Evolutionary conservation across 2,113 vertebrate genomes (phyloP).

Genomic region (Tenrec ecaudatus): DNA sequence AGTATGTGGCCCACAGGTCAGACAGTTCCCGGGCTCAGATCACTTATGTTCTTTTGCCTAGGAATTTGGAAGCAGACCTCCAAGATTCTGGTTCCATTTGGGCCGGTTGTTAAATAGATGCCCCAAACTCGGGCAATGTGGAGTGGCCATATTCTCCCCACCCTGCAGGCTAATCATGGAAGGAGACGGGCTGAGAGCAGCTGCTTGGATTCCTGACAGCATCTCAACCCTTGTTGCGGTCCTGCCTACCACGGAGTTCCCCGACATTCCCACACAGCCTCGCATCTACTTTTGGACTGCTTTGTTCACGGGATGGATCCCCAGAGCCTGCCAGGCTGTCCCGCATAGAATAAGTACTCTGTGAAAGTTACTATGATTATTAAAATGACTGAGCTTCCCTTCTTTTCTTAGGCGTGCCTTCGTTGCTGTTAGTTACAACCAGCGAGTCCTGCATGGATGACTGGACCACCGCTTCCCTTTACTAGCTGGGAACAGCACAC

Average conservation of each 20-base stretch:
- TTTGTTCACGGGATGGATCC: not conserved
- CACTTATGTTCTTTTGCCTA: not conserved
- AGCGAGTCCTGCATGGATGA: not conserved
- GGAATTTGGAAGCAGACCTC: not conserved
- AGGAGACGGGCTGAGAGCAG: not conserved
- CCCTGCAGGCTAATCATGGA: not conserved
- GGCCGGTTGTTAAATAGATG: not conserved
- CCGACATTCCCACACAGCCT: not conserved
- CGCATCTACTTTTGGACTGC: not conserved
- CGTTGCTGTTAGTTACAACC: not conserved
- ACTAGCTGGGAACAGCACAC: not conserved
- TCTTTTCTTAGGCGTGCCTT: not conserved
- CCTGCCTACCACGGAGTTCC: not conserved
- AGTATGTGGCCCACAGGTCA: not conserved
- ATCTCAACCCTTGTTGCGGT: not conserved
- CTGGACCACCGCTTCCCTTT: not conserved
- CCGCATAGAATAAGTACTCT: not conserved
- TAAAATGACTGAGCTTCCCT: constrained; percentile 5
- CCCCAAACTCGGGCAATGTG: not conserved
- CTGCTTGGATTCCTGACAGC: not conserved
- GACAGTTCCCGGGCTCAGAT: not conserved
- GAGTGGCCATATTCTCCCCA: not conserved
- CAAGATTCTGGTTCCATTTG: not conserved
- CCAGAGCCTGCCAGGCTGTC: not conserved
- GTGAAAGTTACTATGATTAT: not conserved